Conservation (phyloP, 2,797 vertebrate species). For the Apodemus agrarius region DNA sequence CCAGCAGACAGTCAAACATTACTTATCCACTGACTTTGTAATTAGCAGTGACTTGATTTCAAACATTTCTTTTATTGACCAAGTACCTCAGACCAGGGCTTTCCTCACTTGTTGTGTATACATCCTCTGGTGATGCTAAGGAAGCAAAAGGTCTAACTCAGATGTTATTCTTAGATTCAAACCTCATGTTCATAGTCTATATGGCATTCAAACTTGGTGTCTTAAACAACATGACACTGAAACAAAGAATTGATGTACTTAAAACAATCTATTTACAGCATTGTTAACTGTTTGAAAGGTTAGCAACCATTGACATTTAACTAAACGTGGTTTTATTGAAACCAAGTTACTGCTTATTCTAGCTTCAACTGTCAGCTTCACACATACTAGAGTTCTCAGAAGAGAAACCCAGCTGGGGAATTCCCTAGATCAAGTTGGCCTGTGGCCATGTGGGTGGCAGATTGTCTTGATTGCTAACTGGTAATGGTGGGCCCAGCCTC, state of each 20-base stretch:
- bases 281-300: background rate
- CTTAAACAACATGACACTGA: background rate
- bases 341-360: background rate
- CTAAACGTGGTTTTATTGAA: constrained; percentile 34
- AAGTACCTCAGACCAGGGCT: background rate
- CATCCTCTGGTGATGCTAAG: background rate
- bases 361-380: background rate
- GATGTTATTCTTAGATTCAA: background rate
- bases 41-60: background rate
- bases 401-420: background rate
- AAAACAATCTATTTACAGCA: background rate
- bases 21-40: background rate
- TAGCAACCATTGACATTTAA: background rate
- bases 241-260: background rate
- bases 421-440: background rate
- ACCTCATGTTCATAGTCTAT: background rate
- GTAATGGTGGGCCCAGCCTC: background rate
- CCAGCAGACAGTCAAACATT: background rate
- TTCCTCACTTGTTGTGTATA: background rate
- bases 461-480: background rate
- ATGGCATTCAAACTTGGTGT: background rate
- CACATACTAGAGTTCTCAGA: background rate
- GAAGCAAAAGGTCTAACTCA: background rate
- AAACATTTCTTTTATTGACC: background rate
- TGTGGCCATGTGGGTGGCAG: background rate